These are phyloP conservation scores for Dipodomys spectabilis DNA, from an alignment of 2,113 vertebrate genomes.

Conservation along the genomic window DNA sequence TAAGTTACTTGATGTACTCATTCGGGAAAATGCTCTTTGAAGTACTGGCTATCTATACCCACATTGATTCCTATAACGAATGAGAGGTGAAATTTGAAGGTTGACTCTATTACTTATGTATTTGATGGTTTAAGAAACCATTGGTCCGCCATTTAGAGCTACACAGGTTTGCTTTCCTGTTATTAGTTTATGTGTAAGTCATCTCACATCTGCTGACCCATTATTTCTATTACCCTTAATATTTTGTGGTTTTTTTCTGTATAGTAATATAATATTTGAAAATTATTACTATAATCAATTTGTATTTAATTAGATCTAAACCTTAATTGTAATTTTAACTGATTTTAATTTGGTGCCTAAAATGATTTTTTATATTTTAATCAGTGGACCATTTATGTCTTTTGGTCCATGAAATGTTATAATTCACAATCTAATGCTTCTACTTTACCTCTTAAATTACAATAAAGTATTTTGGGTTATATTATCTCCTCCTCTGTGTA, in stretches of 20 bases:
- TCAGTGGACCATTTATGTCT: neutral
- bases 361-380: neutral
- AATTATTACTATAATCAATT: neutral
- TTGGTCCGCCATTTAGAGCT: neutral
- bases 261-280: neutral
- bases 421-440: neutral
- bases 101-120: neutral
- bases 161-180: neutral
- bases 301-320: neutral
- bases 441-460: neutral
- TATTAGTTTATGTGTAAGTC: neutral
- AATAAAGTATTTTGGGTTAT: too few relatives aligned
- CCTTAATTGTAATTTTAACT: neutral
- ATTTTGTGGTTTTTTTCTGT: neutral
- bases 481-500: neutral
- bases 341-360: neutral
- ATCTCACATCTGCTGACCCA: neutral
- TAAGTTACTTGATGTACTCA: neutral
- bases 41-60: neutral
- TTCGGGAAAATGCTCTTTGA: neutral
- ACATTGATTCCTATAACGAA: neutral
- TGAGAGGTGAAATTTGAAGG: neutral
- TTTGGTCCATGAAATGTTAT: neutral
- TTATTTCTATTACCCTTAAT: neutral
- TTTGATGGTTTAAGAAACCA: too few relatives aligned